Evolutionary conservation across 2,113 vertebrate species (phyloP).

Genomic region (Alaudala cheleensis): DNA sequence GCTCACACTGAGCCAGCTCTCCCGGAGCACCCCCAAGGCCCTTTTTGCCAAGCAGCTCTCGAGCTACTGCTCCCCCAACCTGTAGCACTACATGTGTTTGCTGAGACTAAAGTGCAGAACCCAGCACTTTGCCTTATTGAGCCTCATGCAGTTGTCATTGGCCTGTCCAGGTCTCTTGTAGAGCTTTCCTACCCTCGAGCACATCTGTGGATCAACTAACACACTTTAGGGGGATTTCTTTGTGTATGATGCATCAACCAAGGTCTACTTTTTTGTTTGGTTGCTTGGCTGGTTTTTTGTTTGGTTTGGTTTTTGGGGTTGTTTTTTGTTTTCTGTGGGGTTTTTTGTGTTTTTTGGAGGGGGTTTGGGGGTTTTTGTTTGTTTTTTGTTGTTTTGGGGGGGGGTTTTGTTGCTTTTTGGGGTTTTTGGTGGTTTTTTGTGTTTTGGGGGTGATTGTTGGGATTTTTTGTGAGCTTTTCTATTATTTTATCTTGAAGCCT

Average conservation of each 20-base stretch:
- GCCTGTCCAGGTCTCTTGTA: background rate
- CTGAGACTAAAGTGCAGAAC: background rate
- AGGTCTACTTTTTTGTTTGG: fast-evolving
- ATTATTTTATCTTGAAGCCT: background rate
- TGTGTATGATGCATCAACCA: background rate
- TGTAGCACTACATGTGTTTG: background rate
- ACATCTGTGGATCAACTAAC: background rate
- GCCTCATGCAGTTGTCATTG: too few relatives aligned
- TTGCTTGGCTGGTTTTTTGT: too few relatives aligned
- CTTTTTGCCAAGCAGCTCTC: background rate
- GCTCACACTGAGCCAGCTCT: background rate
- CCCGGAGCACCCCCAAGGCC: fast-evolving
- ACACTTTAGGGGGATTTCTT: background rate
- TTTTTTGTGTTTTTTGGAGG: too few relatives aligned
- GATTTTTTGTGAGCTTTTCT: background rate
- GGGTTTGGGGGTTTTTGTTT: too few relatives aligned
- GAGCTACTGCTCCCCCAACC: background rate
- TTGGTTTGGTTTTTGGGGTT: background rate
- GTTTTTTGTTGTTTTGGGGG: too few relatives aligned
- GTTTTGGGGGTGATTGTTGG: too few relatives aligned
- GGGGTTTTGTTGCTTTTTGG: too few relatives aligned
- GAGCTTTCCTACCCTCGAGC: background rate
- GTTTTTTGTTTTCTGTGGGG: too few relatives aligned
- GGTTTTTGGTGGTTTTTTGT: background rate
- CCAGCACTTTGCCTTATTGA: background rate